These are phyloP conservation scores for Cistogaster globosa DNA, from an alignment of 2,888 invertebrate species.

Conservation along the genomic window DNA sequence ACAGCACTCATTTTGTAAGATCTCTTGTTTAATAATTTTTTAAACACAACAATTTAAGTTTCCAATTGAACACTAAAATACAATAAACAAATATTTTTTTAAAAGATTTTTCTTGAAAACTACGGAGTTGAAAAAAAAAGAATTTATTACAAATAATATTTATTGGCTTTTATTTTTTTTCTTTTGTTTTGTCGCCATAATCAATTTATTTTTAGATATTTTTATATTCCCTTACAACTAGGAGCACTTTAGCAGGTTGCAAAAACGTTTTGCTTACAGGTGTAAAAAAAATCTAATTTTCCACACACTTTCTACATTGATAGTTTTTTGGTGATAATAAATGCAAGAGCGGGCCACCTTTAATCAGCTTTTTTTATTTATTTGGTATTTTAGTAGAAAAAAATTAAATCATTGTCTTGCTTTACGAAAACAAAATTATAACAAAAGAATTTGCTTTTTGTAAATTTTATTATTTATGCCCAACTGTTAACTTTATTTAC, in stretches of 20 bases:
- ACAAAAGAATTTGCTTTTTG: too few relatives aligned
- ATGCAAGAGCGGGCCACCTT: neutral
- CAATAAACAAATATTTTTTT: conserved; percentile 30
- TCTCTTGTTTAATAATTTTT: conserved; percentile 6
- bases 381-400: too few relatives aligned
- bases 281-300: neutral
- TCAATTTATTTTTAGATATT: conserved; percentile 15
- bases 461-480: too few relatives aligned
- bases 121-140: neutral
- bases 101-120: neutral
- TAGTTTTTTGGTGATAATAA: conserved; percentile 20
- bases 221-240: conserved; percentile 26
- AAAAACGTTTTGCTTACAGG: neutral
- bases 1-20: conserved; percentile 86
- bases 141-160: neutral
- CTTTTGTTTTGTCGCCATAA: conserved; percentile 2
- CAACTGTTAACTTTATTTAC: too few relatives aligned
- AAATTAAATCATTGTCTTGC: too few relatives aligned
- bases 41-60: conserved; percentile 42
- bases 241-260: neutral
- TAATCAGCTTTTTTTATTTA: too few relatives aligned
- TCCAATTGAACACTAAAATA: conserved; percentile 38
- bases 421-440: too few relatives aligned
- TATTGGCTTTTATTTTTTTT: neutral
- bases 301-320: conserved; percentile 11